Evolutionary conservation across 2,113 vertebrate genomes (phyloP).

Genomic region (Trematocara variabile): DNA sequence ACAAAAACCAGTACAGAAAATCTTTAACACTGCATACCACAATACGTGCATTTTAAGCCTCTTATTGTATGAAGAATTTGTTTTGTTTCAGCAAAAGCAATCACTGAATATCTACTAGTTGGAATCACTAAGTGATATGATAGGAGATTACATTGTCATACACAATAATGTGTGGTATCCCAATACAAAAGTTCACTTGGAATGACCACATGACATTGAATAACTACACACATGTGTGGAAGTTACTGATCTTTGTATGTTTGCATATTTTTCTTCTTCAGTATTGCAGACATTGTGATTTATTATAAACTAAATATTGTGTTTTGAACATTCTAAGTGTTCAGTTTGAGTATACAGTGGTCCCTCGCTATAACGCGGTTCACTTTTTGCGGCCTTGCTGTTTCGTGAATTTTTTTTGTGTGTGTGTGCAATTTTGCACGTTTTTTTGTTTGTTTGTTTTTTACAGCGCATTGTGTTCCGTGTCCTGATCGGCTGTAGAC

Average conservation of each 20-base stretch:
- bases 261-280: not conserved
- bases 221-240: not conserved
- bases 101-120: not conserved
- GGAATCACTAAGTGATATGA: not conserved
- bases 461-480: no score
- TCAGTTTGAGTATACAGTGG: not conserved
- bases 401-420: not conserved
- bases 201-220: not conserved
- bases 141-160: not conserved
- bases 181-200: not conserved
- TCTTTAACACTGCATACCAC: no score
- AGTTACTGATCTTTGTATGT: not conserved
- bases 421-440: not conserved
- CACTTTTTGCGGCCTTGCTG: accelerated
- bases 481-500: no score
- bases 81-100: not conserved
- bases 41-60: no score
- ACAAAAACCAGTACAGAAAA: not conserved
- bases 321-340: not conserved
- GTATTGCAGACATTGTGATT: not conserved
- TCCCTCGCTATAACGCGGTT: not conserved
- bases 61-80: not conserved
- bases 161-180: not conserved
- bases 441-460: not conserved
- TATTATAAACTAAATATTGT: not conserved